Conservation (phyloP, 2,113 vertebrate genomes). For the Chloroceryle aenea region DNA sequence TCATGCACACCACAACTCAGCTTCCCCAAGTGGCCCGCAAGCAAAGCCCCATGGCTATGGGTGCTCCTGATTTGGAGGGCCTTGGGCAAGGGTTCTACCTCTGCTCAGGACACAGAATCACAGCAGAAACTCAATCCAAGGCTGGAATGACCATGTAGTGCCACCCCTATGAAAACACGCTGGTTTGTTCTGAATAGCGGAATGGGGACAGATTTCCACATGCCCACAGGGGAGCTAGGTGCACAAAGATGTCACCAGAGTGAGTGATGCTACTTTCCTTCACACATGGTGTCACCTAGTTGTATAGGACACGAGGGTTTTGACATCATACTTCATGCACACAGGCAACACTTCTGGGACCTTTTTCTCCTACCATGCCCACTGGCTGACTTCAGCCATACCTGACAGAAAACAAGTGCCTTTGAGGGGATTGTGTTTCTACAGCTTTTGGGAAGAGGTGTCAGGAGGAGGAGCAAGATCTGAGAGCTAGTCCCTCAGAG, state of each 20-base stretch:
- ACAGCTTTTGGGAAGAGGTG: background rate
- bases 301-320: background rate
- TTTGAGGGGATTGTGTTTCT: background rate
- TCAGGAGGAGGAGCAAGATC: background rate
- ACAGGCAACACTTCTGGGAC: background rate
- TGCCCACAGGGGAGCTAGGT: background rate
- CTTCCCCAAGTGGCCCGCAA: background rate
- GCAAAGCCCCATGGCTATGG: background rate
- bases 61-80: background rate
- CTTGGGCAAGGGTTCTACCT: background rate
- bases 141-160: accelerated
- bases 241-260: background rate
- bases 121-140: background rate
- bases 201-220: background rate
- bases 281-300: background rate
- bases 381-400: background rate
- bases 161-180: background rate
- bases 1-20: background rate
- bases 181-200: background rate
- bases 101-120: background rate
- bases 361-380: background rate
- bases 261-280: background rate
- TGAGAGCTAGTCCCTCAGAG: background rate
- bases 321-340: background rate
- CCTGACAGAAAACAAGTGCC: background rate